Conservation (phyloP, 2,888 invertebrate genomes). For the Leucania comma region DNA sequence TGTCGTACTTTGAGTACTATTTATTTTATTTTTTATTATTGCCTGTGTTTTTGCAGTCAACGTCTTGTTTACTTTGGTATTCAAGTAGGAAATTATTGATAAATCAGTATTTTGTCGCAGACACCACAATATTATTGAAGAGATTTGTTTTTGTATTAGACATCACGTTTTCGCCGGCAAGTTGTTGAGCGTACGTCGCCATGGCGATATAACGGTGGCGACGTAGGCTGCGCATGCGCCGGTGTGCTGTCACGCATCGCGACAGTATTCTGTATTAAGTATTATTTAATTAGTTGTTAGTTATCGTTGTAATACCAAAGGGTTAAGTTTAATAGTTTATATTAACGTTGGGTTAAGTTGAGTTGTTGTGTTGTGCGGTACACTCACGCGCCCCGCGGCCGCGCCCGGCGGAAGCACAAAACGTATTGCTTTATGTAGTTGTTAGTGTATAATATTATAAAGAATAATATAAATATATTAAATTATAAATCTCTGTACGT, state of each 20-base stretch:
- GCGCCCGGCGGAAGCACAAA: conserved; percentile 78
- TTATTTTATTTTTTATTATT: conserved; percentile 42
- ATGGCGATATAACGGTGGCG: neutral
- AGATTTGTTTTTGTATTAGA: conserved; percentile 37
- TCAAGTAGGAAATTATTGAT: conserved; percentile 45
- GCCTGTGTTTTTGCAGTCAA: conserved; percentile 58
- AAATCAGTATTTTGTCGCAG: conserved; percentile 43
- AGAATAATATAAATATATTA: conserved; percentile 69
- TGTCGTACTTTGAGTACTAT: conserved; percentile 64
- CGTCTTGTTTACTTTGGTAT: conserved; percentile 43
- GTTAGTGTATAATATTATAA: conserved; percentile 81
- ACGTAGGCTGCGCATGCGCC: conserved; percentile 33
- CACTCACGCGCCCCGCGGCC: conserved; percentile 16
- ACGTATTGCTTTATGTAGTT: conserved; percentile 87
- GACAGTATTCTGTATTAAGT: conserved; percentile 72
- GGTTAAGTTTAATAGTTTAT: conserved; percentile 67
- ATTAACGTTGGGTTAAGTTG: conserved; percentile 67
- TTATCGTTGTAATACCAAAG: conserved; percentile 77
- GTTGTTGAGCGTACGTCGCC: conserved; percentile 36
- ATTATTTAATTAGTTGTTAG: conserved; percentile 73
- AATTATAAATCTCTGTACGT: conserved; percentile 79
- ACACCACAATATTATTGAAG: conserved; percentile 34
- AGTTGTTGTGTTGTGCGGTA: conserved; percentile 51
- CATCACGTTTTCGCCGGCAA: conserved; percentile 34
- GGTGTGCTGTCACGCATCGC: conserved; percentile 48